Evolutionary conservation across 2,888 invertebrate genomes (phyloP), one percentile per base, ranked within the genome.

Genomic region (Machimus atricapillus): DNA sequence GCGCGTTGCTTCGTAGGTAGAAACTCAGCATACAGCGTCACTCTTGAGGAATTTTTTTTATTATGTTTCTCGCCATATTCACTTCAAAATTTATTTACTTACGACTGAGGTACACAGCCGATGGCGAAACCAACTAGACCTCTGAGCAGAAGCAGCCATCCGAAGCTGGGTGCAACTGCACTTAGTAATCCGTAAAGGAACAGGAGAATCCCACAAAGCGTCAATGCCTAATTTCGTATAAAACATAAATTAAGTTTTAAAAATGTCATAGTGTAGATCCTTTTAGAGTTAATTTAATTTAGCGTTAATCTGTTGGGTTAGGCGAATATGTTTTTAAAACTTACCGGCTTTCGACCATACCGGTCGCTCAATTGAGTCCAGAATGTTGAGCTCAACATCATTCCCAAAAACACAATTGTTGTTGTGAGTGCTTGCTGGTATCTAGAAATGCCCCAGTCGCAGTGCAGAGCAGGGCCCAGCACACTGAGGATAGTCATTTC

Each of bases 401-500:
- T 99, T 87, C 98, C 98, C 90, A 97, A 93, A 91, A 98, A 98
- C 1, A 98, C 98, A 87, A 98, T 96, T 87, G 98, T 98, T 82
- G 98, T 98, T 14, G 98, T 97, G 43, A 98, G 93, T 27, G 98
- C 98, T 93, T 98, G 97, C 90, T 98, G 97, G 92, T 97, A 97
- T 91, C 96, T 96, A 27, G 90, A 90, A 16, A 99, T 96, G 90
- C 96, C 96, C 98, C 98, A 98, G 92, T 97, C 97, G 92, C 98
- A 99, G 91, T 98, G 98, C 85, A 99, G 93, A 0, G 98, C 97
- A 14, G 98, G 98, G 19, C 98, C 97, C 58, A 99, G 93, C 88
- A 99, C 98, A 90, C 98, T 97, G 56, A 98, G 93, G 90, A 99
- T 98, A 91, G 98, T 98, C 97, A 98, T 98, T 93, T 98, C 98